A percentile compares a stretch with the other conserved stretches of the same genome.
These are phyloP conservation scores for Paracentrotus lividus DNA, from an alignment of 53 echinoderm and acorn worm species.

Conservation along the genomic window DNA sequence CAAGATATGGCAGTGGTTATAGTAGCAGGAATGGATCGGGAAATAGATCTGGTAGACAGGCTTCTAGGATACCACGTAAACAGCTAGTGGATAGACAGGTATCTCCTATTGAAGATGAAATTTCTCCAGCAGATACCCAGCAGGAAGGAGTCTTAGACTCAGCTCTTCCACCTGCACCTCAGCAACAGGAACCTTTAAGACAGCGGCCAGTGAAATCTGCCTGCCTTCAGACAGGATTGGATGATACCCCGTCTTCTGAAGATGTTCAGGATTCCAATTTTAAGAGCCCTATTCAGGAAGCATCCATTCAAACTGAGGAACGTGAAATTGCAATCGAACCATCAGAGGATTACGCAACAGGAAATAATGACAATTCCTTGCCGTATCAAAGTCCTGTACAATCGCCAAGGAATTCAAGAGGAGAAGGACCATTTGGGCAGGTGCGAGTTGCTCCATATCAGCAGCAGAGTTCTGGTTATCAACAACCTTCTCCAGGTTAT, in stretches of 20 bases:
- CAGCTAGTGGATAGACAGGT: conserved; percentile 51
- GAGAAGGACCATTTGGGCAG: conserved; percentile 42
- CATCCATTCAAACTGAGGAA: conserved; percentile 43
- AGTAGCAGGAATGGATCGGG: conserved; percentile 27
- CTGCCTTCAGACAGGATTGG: conserved; percentile 47
- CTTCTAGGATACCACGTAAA: conserved; percentile 14
- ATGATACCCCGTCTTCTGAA: neutral
- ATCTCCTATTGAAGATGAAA: conserved; percentile 62
- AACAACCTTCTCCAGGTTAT: neutral
- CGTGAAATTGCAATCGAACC: conserved; percentile 60
- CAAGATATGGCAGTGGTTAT: conserved; percentile 41
- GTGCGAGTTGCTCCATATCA: conserved; percentile 42
- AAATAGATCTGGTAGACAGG: neutral
- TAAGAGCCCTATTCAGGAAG: conserved; percentile 70
- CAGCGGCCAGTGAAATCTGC: conserved; percentile 56
- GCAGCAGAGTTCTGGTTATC: conserved; percentile 9
- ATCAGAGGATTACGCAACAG: conserved; percentile 40
- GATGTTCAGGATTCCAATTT: conserved; percentile 28
- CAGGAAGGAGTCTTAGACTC: conserved; percentile 68
- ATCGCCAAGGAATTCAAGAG: conserved; percentile 27
- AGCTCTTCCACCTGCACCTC: conserved; percentile 46
- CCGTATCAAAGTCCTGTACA: conserved; percentile 12
- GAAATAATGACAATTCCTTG: conserved; percentile 48
- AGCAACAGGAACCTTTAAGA: neutral
- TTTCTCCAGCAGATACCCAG: conserved; percentile 30